phyloP scores from a whole-genome alignment of 1,140 invertebrate genomes.

The Drosophila tsacasi region DNA sequence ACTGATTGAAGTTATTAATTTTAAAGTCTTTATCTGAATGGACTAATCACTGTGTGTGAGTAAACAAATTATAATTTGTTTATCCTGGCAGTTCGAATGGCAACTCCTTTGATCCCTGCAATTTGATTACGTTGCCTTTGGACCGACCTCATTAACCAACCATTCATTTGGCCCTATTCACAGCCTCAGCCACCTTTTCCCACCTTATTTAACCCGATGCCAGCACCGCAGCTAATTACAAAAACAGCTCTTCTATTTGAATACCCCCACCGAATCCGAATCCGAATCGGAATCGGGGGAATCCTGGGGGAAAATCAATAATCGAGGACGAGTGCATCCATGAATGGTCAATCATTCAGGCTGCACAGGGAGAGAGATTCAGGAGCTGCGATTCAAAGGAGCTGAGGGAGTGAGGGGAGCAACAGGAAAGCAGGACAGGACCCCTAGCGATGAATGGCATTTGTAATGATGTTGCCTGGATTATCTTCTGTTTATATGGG shows the following conservation, averaged over 20 bases:
- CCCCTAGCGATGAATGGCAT: conserved; percentile 61
- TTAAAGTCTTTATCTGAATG: background rate
- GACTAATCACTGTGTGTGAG: background rate
- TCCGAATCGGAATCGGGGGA: background rate
- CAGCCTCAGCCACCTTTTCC: conserved; percentile 3
- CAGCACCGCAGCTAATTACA: conserved; percentile 57
- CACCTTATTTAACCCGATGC: conserved; percentile 5
- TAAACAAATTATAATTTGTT: conserved; percentile 21
- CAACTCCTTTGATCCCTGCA: conserved; percentile 28
- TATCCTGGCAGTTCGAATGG: background rate
- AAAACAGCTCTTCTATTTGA: conserved; percentile 66
- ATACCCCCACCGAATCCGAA: conserved; percentile 8
- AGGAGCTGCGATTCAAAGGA: conserved; percentile 34
- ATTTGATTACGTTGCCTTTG: conserved; percentile 8
- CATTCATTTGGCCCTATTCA: conserved; percentile 28
- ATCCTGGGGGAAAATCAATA: conserved; percentile 44
- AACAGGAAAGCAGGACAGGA: conserved; percentile 30
- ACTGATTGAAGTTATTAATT: background rate
- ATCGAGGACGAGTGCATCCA: conserved; percentile 43
- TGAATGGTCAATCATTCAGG: conserved; percentile 47
- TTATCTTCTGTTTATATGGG: conserved; percentile 83
- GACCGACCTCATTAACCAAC: conserved; percentile 19
- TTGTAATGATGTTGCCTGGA: conserved; percentile 70
- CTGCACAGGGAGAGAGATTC: conserved; percentile 4
- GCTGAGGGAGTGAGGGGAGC: conserved; percentile 5